Percentiles rank a stretch among this genome's conserved stretches.
These are phyloP conservation scores for Paratrypauchen microcephalus DNA, from an alignment of 2,797 vertebrate species.

Conservation along the genomic window DNA sequence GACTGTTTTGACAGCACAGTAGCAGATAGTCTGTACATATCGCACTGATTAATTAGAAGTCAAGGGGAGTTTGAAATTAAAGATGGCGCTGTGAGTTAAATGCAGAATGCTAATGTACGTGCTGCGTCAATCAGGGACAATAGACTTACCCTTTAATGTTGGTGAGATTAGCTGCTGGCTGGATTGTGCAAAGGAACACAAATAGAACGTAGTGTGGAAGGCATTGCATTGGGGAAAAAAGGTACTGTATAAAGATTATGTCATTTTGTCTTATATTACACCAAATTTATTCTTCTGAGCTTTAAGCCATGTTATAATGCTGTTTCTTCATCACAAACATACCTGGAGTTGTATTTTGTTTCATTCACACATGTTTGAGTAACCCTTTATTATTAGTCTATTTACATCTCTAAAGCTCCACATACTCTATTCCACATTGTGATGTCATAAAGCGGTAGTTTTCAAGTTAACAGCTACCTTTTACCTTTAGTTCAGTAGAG, in stretches of 20 bases:
- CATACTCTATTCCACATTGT: no score
- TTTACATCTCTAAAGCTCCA: no score
- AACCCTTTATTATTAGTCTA: no score
- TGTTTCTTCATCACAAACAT: no score
- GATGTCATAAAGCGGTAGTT: no score
- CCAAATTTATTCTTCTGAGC: no score
- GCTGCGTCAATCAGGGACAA: constrained; percentile 21
- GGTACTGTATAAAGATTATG: neutral
- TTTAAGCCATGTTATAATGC: no score
- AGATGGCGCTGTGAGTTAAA: constrained; percentile 27
- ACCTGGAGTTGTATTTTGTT: no score
- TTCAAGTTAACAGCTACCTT: no score
- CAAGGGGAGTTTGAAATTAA: constrained; percentile 22
- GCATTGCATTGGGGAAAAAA: neutral
- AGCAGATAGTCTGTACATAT: constrained; percentile 28
- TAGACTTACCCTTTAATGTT: constrained; percentile 32
- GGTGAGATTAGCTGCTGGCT: neutral
- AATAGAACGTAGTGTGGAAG: neutral
- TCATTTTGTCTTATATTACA: neutral
- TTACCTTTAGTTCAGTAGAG: no score
- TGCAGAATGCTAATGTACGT: constrained; percentile 21
- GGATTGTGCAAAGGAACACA: neutral
- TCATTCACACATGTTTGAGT: no score
- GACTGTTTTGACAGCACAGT: constrained; percentile 25
- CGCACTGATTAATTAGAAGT: constrained; percentile 35